Evolutionary conservation across 1,140 invertebrate genomes (phyloP).

Genomic region (Ctenoplectra terminalis): DNA sequence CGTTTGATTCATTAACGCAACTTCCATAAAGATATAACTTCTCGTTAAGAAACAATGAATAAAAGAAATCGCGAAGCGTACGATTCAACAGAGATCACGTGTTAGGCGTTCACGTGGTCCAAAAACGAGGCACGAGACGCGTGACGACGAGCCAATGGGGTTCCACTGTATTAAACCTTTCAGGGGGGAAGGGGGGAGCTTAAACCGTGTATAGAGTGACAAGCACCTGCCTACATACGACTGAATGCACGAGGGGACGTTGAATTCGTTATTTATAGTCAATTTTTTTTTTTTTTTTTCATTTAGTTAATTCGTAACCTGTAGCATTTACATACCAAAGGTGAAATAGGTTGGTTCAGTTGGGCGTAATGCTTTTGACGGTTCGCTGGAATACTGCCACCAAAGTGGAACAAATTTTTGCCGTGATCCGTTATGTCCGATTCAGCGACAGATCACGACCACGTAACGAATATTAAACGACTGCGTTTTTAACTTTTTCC

Average conservation of each 20-base stretch:
- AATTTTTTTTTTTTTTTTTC: not conserved
- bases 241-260: not conserved
- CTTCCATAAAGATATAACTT: no score
- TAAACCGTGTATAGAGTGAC: not conserved
- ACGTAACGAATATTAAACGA: not conserved
- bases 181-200: not conserved
- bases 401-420: not conserved
- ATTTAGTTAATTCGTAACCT: not conserved
- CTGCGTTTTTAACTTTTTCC: not conserved
- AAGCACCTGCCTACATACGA: conserved; percentile 21
- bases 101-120: not conserved
- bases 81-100: not conserved
- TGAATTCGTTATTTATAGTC: not conserved
- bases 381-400: not conserved
- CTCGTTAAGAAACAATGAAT: not conserved
- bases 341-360: not conserved
- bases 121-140: not conserved
- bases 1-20: not conserved
- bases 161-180: not conserved
- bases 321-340: not conserved
- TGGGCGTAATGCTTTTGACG: not conserved
- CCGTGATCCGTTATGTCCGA: not conserved
- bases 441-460: not conserved
- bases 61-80: not conserved
- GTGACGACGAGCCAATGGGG: not conserved